phyloP scores from a whole-genome alignment of 35 echinoderm and acorn worm species.

The Acanthaster planci region DNA sequence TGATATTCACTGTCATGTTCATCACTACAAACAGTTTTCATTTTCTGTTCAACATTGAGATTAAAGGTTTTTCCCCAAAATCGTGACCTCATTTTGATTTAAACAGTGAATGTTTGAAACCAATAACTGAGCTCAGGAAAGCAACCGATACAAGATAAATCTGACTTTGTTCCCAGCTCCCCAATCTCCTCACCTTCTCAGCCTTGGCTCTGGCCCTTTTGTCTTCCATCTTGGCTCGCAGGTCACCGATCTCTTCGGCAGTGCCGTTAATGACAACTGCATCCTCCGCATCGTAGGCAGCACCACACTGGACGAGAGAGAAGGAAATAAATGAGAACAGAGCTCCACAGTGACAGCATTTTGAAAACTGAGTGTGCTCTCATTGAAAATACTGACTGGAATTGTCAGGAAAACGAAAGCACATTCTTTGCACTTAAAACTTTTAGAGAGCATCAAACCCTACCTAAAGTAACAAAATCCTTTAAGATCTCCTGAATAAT shows the following conservation, averaged over 20 bases:
- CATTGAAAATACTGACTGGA: neutral
- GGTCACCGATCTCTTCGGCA: conserved; percentile 63
- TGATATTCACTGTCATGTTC: neutral
- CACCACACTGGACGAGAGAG: conserved; percentile 66
- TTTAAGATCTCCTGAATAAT: too few species aligned
- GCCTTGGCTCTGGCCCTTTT: conserved; percentile 83
- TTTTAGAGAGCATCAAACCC: neutral
- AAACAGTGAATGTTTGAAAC: too few species aligned
- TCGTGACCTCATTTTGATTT: too few species aligned
- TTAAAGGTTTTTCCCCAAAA: too few species aligned
- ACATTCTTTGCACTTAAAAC: neutral
- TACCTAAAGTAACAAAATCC: too few species aligned
- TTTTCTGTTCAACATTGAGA: too few species aligned
- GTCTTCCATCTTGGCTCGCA: conserved; percentile 74
- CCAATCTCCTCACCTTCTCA: conserved; percentile 67
- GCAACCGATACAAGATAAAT: too few species aligned
- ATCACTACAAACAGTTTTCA: too few species aligned
- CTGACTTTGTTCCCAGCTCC: conserved; percentile 6
- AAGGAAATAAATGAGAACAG: neutral
- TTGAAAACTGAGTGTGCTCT: too few species aligned
- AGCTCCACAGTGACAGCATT: neutral
- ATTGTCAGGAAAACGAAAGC: neutral
- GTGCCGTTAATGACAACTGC: conserved; percentile 86
- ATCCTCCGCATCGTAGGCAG: conserved; percentile 55
- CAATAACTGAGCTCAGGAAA: too few species aligned